These are phyloP conservation scores for Nemapogon koenigi DNA, from an alignment of 2,888 invertebrate species.

Conservation along the genomic window DNA sequence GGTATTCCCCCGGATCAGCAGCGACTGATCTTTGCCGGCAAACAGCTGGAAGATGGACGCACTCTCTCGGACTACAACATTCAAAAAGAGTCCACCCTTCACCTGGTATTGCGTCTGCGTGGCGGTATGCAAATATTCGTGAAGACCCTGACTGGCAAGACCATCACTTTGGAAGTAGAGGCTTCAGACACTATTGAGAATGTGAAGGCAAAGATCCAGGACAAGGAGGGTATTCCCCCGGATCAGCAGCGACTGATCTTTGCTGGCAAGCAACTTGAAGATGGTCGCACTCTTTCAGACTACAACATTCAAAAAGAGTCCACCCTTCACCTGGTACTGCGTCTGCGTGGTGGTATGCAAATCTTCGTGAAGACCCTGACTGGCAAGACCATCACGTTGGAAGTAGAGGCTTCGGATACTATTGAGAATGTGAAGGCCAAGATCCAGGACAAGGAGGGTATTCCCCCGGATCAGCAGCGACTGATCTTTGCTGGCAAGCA, in stretches of 20 bases:
- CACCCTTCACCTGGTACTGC: slow-evolving; percentile 17
- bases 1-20: slow-evolving; percentile 26
- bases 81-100: slow-evolving; percentile 25
- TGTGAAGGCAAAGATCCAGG: slow-evolving; percentile 20
- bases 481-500: slow-evolving; percentile 18
- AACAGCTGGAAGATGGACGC: slow-evolving; percentile 24
- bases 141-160: slow-evolving; percentile 18
- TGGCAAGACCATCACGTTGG: slow-evolving; percentile 18
- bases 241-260: slow-evolving; percentile 20
- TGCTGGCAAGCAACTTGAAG: slow-evolving; percentile 20
- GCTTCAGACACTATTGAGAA: slow-evolving; percentile 19
- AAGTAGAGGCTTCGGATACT: slow-evolving; percentile 17
- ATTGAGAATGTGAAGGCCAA: slow-evolving; percentile 19
- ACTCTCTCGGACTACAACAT: slow-evolving; percentile 24
- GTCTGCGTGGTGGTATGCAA: slow-evolving; percentile 19
- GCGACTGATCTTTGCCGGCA: slow-evolving; percentile 23
- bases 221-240: slow-evolving; percentile 21
- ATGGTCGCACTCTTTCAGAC: slow-evolving; percentile 20
- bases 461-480: slow-evolving; percentile 18
- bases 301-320: slow-evolving; percentile 21
- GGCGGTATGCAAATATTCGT: slow-evolving; percentile 22
- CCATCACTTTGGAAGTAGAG: slow-evolving; percentile 18
- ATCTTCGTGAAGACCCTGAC: slow-evolving; percentile 18
- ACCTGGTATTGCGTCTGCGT: slow-evolving; percentile 22
- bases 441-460: slow-evolving; percentile 18